Conservation (phyloP, 30 jellyfish, hydroid and myxozoan genomes). For the Cassiopea andromeda region DNA sequence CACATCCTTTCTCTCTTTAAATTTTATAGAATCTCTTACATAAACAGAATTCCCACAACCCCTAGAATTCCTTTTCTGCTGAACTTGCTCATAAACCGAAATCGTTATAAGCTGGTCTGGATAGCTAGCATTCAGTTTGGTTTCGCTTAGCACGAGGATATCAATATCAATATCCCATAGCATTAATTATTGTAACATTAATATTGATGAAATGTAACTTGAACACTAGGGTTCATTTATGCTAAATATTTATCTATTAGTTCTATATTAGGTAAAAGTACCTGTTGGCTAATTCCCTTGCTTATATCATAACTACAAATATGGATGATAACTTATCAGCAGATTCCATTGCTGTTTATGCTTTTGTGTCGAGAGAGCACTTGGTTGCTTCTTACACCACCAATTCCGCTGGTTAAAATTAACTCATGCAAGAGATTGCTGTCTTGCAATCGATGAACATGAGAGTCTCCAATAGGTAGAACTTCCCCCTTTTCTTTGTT, state of each 20-base stretch:
- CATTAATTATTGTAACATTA: neutral
- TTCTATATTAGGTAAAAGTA: neutral
- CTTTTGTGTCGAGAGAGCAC: neutral
- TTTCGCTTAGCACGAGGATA: neutral
- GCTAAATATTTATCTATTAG: neutral
- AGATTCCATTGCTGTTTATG: neutral
- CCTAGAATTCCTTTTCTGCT: neutral
- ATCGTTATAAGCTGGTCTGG: constrained; percentile 3
- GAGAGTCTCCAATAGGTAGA: neutral
- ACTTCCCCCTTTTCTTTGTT: neutral
- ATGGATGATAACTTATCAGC: neutral
- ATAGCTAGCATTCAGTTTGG: neutral
- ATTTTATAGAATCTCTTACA: too few relatives aligned
- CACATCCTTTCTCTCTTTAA: too few relatives aligned
- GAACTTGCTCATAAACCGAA: neutral
- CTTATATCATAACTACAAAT: neutral
- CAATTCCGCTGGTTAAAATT: neutral
- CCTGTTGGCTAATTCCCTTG: neutral
- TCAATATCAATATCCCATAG: neutral
- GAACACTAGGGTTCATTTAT: constrained; percentile 8
- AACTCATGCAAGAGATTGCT: neutral
- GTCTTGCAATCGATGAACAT: neutral
- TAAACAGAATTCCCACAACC: constrained; percentile 82
- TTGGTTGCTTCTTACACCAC: neutral
- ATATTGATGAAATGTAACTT: neutral